These are phyloP conservation scores for Ammodytes dubius DNA, from an alignment of 2,113 vertebrate genomes.

Conservation along the genomic window DNA sequence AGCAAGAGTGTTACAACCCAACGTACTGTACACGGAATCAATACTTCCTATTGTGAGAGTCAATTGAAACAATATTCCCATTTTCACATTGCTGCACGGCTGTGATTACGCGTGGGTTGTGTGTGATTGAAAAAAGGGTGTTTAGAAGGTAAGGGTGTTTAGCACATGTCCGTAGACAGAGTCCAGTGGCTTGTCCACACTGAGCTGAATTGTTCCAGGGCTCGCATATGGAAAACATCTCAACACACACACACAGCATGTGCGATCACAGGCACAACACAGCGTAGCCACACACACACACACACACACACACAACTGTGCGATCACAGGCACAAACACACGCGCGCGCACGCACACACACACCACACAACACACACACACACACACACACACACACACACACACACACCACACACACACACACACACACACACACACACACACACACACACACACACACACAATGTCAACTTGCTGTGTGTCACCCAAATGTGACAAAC, in stretches of 20 bases:
- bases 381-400: constrained; percentile 17
- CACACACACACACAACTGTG: constrained; percentile 10
- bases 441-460: constrained; percentile 30
- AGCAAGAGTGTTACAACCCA: constrained; percentile 42
- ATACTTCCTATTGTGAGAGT: constrained; percentile 70
- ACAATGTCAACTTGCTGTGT: constrained; percentile 28
- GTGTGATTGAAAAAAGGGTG: constrained; percentile 42
- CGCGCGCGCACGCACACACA: not conserved
- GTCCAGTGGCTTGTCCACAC: constrained; percentile 71
- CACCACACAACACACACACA: constrained; percentile 17
- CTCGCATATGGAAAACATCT: constrained; percentile 81
- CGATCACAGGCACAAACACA: too few relatives aligned
- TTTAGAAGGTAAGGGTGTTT: constrained; percentile 50
- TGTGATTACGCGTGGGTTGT: constrained; percentile 22
- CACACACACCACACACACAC: not conserved
- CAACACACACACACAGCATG: constrained; percentile 33
- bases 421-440: constrained; percentile 23
- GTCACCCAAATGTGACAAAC: constrained; percentile 47
- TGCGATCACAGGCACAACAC: too few relatives aligned
- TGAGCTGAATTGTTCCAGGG: constrained; percentile 71
- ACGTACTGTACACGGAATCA: constrained; percentile 55
- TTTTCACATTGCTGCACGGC: constrained; percentile 39
- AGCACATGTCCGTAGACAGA: constrained; percentile 60
- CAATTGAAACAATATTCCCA: constrained; percentile 47
- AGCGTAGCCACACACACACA: constrained; percentile 37